Percentiles rank a stretch among this genome's conserved stretches.
Evolutionary conservation across 1,140 invertebrate species (phyloP).

Genomic region (Armadillidium nasatum): DNA sequence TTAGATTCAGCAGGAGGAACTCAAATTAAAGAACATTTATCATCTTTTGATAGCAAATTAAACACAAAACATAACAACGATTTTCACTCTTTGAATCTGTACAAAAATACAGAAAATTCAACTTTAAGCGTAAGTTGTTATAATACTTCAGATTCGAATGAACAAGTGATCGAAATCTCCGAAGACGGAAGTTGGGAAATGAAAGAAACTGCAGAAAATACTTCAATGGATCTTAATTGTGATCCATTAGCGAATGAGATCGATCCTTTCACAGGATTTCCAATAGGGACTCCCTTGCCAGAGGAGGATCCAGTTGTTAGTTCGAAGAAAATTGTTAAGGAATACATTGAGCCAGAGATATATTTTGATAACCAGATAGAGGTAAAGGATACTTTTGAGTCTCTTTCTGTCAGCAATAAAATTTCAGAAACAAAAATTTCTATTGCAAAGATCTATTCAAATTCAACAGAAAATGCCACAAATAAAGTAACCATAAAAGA

Average conservation of each 20-base stretch:
- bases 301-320: not conserved
- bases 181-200: not conserved
- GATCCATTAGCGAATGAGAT: not conserved
- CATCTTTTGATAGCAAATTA: not conserved
- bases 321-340: not conserved
- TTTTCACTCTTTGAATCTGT: not conserved
- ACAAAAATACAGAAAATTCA: not conserved
- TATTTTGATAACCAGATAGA: no score
- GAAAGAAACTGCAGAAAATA: not conserved
- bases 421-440: no score
- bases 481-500: no score
- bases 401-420: no score
- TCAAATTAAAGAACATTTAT: not conserved
- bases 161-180: not conserved
- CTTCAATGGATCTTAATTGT: not conserved
- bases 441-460: no score
- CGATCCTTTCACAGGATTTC: conserved; percentile 3
- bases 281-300: not conserved
- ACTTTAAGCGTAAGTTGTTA: not conserved
- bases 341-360: not conserved
- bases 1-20: not conserved
- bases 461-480: no score
- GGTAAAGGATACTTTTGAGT: no score
- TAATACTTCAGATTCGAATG: not conserved
- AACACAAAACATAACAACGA: not conserved